phyloP scores from a whole-genome alignment of 2,888 invertebrate species.

The Odontothrips loti region DNA sequence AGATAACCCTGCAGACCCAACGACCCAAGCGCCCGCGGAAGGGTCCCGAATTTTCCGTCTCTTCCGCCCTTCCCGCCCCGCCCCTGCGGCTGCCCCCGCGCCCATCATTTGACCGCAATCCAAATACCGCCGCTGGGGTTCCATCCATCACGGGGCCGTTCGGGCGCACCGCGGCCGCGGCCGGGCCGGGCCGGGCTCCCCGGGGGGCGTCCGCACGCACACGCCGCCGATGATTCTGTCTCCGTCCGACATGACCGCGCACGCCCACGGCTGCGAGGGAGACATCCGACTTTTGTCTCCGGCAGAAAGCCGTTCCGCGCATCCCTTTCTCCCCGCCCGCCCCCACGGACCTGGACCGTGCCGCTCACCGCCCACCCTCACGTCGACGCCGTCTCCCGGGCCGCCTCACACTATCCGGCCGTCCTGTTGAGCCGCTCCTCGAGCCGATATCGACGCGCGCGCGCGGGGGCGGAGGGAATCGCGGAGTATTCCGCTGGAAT shows the following conservation, averaged over 20 bases:
- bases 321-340: background rate
- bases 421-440: too few species aligned
- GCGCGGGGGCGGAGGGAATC: too few species aligned
- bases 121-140: background rate
- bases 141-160: background rate
- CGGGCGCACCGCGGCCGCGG: background rate
- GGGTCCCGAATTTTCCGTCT: background rate
- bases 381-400: too few species aligned
- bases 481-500: too few species aligned
- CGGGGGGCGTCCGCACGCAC: too few species aligned
- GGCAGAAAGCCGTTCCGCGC: background rate
- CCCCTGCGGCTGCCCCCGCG: background rate
- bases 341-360: background rate
- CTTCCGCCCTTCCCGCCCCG: background rate
- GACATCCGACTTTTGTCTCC: too few species aligned
- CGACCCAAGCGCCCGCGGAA: background rate
- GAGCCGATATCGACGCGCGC: too few species aligned
- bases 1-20: background rate
- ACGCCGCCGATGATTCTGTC: too few species aligned
- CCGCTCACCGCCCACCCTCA: too few species aligned
- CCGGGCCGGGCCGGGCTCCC: too few species aligned
- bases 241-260: background rate
- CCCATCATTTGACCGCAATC: slow-evolving; percentile 8
- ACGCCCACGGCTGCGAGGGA: background rate
- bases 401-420: too few species aligned